Base-by-base conservation (phyloP, 2,888 invertebrate genomes). In the Cylloceria caligata region DNA sequence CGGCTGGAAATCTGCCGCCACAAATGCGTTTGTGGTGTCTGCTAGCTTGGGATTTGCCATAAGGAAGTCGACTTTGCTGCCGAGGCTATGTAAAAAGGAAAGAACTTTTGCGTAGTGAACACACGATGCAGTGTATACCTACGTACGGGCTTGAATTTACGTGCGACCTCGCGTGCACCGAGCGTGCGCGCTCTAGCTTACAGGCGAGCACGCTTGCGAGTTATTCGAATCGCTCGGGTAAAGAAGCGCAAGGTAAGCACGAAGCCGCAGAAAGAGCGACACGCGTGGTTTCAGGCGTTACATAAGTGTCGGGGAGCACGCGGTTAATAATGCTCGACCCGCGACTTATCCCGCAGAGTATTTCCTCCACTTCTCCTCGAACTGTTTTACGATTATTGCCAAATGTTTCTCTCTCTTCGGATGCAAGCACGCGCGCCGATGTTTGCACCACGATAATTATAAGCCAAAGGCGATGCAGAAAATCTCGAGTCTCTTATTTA, bases 371-470 rank as follows among this genome's bases (percentile, higher is more conserved):
- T 60, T 39, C 64, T 77, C 79, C 57, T 67, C 65, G 21, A 77
- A 83, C 76, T 76, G 73, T 81, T 85, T 85, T 84, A 85, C 79
- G 85, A 84, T 84, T 84, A 81, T 84, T 81, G 62, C 71, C 74
- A 68, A 83, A 83, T 76, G 68, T 80, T 42, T 64, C 77, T 69
- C 69, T 65, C 77, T 55, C 42, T 72, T 45, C 45, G 36, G 39
- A 71, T 55, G 78, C 16, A 19, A 69, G 64, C 57, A 60, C 67
- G 24, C 64, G 52, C 39, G 68, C 42, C 74, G 67, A 82, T 69
- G 64, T 81, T 74, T 82, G 55, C 67, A 36, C 45, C 57, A 49
- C 55, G 55, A 64, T 80, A 82, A 82, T 82, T 80, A 82, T 42
- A 75, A 78, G 60, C 74, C 74, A 16, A 36, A 39, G 27, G 73